A percentile compares a stretch with the other conserved stretches of the same genome.
These are phyloP conservation scores for Latrodectus geometricus DNA, from an alignment of 1,140 invertebrate genomes.

Conservation along the genomic window DNA sequence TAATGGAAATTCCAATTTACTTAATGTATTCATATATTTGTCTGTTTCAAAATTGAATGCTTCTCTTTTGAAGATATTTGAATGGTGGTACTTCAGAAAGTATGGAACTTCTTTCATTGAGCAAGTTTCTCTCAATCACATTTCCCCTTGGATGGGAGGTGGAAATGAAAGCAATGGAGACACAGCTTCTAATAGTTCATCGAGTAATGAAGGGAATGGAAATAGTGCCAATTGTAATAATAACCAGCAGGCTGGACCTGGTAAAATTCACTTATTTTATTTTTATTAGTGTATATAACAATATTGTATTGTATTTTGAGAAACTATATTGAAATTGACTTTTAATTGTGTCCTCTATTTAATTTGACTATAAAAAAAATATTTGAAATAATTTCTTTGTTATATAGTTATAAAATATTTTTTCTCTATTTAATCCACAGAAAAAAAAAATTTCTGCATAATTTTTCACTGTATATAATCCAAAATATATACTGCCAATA, in stretches of 20 bases:
- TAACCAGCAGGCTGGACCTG: constrained; percentile 69
- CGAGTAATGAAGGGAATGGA: constrained; percentile 65
- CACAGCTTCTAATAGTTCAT: constrained; percentile 65
- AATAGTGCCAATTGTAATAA: constrained; percentile 59
- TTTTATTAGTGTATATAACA: not conserved
- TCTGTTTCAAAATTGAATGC: not conserved
- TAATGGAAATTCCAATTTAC: too few species aligned
- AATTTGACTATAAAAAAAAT: not conserved
- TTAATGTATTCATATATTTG: too few species aligned
- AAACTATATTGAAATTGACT: too few species aligned
- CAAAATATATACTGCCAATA: too few species aligned
- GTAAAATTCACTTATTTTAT: constrained; percentile 63
- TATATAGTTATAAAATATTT: too few species aligned
- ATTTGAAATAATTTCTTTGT: not conserved
- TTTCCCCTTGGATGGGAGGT: constrained; percentile 92
- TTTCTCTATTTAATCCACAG: too few species aligned
- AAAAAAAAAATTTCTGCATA: too few species aligned
- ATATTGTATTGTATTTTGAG: too few species aligned
- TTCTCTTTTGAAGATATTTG: constrained; percentile 82
- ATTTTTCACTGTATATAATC: too few species aligned
- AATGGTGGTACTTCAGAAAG: constrained; percentile 99
- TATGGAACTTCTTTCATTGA: constrained; percentile 98
- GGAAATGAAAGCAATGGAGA: constrained; percentile 72
- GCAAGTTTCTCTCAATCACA: constrained; percentile 93
- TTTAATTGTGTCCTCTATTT: too few species aligned